Base-by-base conservation (phyloP, 2,113 vertebrate genomes). In the Eclectus roratus region DNA sequence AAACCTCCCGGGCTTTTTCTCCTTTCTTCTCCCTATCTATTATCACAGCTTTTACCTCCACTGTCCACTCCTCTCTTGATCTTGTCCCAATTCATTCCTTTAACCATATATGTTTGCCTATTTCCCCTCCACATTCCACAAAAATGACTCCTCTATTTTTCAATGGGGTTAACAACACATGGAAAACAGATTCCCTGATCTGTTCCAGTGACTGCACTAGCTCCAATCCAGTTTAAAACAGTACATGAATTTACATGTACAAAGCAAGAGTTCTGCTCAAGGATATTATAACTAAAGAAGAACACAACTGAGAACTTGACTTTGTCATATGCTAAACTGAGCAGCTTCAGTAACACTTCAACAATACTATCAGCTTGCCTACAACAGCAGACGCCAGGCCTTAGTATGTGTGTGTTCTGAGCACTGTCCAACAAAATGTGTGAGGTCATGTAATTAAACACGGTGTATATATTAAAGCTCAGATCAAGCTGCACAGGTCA, bases 1-100 rank as follows among this genome's bases (percentile, higher is more conserved):
- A 93, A 88, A 94, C 53, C 41, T 83, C 63, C 63, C 80, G 83
- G 46, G 53, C n/a, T 70, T 91, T 90, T 93, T 53, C 71, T 90
- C 64, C 50, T 93, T 80, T 68, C 41, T 80, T 70, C 60, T 73
- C 50, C 37, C 39, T 47, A 39, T 31, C 47, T 85, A 31, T 33
- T 80, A 69, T 4, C 4, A 3, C 71, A 91, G 43, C 19, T 93
- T 66, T 78, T 86, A 91, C 33, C 35, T 50, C 16, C 35, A 69
- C 27, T 64, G 50, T 79, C 77, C 44, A 84, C 3, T 1, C 29
- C 39, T 74, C 35, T 80, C 58, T 83, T 65, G 19, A 37, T 81
- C 61, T 64, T 79, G 8, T 76, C 60, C 29, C 47, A 80, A 0
- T 81, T 80, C 0, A 1, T 80, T 52, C 37, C 3, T 2, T 73